Evolutionary conservation across 2,113 vertebrate species (phyloP), one percentile per base, ranked within the genome.

Genomic region (Cyprinus carpio): DNA sequence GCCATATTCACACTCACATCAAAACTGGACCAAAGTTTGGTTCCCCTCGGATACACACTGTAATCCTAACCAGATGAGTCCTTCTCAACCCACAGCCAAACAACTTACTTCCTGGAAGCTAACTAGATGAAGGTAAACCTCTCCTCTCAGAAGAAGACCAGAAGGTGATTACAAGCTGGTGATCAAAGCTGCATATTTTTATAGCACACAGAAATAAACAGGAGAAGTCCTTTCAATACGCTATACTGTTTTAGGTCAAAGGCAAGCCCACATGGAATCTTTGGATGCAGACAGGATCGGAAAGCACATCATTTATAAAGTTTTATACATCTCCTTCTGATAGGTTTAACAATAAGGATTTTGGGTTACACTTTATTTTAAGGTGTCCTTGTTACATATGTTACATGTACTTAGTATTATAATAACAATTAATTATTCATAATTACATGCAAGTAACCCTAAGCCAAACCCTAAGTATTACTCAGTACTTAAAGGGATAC

Each of bases 41-140:
- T 81, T 81, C n/a, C 60, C 37, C 13, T 60, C 2, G 12, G 23
- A 23, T 31, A 81, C 51, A 65, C 20, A 1, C 37, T 67, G 79
- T 51, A 67, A 67, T 67, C 25, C 25, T 31, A 31, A 46, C 62
- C 79, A 81, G 79, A 81, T 67, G 79, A 81, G 18, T 31, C 27
- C 9, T 81, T 65, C 43, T 15, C 4, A 64, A 43, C 20, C 60
- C 76, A 46, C 34, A 20, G 23, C 31, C 25, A 81, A 75, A 16
- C 72, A 29, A 76, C 15, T 76, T 12, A 23, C 20, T 37, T 34
- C 76, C 20, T 11, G 12, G 31, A 81, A 64, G 58, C n/a, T 40
- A 23, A 27, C 56, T 40, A 43, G n/a, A 64, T 34, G 18, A 40
- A 43, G 11, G 9, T 18, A 56, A 54, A 34, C 25, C 1, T 76